Evolutionary conservation across 2,888 invertebrate genomes (phyloP).

Genomic region (Stenodera caucasica): DNA sequence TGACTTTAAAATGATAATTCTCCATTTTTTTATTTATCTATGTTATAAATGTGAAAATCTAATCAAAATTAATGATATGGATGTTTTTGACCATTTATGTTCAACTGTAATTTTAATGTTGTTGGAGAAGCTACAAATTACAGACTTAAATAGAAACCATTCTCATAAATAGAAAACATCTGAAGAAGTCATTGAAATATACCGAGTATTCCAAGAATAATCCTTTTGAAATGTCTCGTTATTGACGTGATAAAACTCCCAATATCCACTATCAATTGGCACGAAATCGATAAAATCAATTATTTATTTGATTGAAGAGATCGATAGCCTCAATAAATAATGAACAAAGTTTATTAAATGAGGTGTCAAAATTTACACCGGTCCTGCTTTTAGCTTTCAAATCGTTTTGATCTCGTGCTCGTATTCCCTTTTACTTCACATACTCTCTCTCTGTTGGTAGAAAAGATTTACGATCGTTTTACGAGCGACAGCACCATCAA

Average conservation of each 20-base stretch:
- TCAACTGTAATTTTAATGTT: background rate
- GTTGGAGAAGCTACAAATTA: background rate
- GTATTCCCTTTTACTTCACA: conserved; percentile 22
- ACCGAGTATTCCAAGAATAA: background rate
- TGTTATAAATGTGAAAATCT: background rate
- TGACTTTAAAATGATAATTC: background rate
- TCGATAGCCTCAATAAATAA: too few species aligned
- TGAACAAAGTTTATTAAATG: too few species aligned
- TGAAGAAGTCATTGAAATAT: background rate
- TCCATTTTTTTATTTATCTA: background rate
- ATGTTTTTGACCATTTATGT: background rate
- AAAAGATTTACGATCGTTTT: conserved; percentile 45
- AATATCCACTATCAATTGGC: too few species aligned
- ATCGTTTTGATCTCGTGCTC: too few species aligned
- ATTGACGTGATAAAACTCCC: too few species aligned
- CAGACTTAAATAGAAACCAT: background rate
- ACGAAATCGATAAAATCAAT: too few species aligned
- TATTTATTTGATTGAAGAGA: too few species aligned
- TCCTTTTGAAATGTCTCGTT: background rate
- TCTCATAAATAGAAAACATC: background rate
- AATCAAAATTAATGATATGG: background rate
- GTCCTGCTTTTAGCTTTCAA: background rate
- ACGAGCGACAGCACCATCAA: conserved; percentile 45
- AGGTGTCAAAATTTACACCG: background rate
- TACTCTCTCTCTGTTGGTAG: conserved; percentile 30